These are phyloP conservation scores for Chrysolina haemoptera DNA, from an alignment of 2,888 invertebrate genomes.

Conservation along the genomic window DNA sequence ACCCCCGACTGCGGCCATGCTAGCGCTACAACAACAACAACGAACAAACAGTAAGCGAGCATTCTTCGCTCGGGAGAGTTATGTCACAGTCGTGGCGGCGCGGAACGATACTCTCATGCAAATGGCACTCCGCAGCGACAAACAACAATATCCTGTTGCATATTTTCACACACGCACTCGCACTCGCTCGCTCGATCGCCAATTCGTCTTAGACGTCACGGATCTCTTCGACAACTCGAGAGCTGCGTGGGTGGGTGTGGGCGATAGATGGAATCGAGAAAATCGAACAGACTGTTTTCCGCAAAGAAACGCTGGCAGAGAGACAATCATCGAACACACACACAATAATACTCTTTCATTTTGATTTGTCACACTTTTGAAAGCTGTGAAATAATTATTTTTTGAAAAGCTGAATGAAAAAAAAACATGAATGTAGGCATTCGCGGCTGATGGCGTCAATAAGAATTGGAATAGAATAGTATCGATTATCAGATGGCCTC, in stretches of 20 bases:
- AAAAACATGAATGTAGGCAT: no score
- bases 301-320: not conserved
- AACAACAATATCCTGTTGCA: conserved; percentile 52
- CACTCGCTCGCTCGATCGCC: not conserved
- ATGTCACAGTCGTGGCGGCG: conserved; percentile 24
- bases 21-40: not conserved
- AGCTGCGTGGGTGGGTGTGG: not conserved
- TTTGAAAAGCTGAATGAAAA: no score
- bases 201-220: not conserved
- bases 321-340: no score
- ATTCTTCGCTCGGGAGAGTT: conserved; percentile 23
- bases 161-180: conserved; percentile 53
- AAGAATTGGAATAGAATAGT: no score
- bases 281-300: not conserved
- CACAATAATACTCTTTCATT: no score
- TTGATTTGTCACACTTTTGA: no score
- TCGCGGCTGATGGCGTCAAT: no score
- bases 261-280: not conserved
- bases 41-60: conserved; percentile 7
- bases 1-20: not conserved
- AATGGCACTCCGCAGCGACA: conserved; percentile 42
- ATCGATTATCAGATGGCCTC: no score
- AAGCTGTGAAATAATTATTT: no score
- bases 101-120: conserved; percentile 31
- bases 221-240: not conserved